Evolutionary conservation across 2,113 vertebrate species (phyloP).

Genomic region (Aspidoscelis tigris): DNA sequence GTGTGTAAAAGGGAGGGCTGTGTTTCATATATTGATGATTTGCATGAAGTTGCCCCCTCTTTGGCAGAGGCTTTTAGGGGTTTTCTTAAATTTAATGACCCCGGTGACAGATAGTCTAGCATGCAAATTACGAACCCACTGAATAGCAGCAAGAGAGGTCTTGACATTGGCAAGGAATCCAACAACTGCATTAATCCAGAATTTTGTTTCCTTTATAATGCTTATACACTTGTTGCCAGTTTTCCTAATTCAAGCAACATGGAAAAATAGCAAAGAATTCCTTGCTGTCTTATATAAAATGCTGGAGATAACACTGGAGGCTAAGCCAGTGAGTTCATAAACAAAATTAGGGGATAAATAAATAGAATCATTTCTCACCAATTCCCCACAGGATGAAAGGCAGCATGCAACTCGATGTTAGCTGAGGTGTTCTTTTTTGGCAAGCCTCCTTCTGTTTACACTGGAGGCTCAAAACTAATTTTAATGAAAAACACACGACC

Average conservation of each 20-base stretch:
- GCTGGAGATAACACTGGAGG: not conserved
- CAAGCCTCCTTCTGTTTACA: constrained; percentile 39
- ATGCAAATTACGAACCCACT: constrained; percentile 61
- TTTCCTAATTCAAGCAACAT: constrained; percentile 29
- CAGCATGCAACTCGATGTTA: not conserved
- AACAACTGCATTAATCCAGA: not conserved
- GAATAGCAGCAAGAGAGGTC: constrained; percentile 54
- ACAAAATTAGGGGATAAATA: constrained; percentile 2
- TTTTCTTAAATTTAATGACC: not conserved
- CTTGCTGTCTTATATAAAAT: not conserved
- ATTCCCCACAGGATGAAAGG: not conserved
- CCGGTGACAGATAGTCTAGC: not conserved
- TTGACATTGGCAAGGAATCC: not conserved
- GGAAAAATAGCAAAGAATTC: not conserved
- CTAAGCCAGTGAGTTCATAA: not conserved
- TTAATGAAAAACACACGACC: constrained; percentile 46
- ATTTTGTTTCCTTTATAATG: not conserved
- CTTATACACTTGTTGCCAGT: not conserved
- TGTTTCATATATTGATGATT: not conserved
- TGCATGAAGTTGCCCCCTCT: not conserved
- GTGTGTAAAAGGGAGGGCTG: not conserved
- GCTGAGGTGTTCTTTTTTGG: constrained; percentile 34
- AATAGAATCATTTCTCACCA: not conserved
- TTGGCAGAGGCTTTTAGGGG: not conserved
- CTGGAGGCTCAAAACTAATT: constrained; percentile 27